Conservation (phyloP, 2,113 vertebrate species). For the Muntiacus muntjak region DNA sequence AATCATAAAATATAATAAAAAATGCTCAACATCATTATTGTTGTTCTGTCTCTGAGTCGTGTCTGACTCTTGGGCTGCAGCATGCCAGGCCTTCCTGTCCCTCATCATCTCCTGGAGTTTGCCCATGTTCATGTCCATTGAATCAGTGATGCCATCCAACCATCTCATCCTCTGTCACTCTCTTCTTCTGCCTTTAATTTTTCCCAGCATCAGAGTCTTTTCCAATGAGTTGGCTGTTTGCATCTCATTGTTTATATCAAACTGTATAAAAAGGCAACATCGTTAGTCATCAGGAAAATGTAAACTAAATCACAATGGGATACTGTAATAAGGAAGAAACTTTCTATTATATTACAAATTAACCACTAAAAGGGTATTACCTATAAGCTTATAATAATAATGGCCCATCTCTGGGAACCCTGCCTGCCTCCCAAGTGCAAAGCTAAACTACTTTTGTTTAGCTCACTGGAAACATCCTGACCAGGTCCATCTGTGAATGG, state of each 20-base stretch:
- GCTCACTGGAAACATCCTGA: not conserved
- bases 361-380: not conserved
- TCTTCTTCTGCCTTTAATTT: not conserved
- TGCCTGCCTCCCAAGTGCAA: not conserved
- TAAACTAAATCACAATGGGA: not conserved
- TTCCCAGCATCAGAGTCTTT: not conserved
- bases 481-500: not conserved
- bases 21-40: not conserved
- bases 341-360: not conserved
- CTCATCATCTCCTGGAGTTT: not conserved
- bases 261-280: not conserved
- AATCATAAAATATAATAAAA: not conserved
- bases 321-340: not conserved
- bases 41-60: not conserved
- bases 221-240: not conserved
- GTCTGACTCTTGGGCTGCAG: not conserved
- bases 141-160: not conserved
- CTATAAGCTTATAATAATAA: not conserved
- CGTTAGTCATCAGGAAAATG: not conserved
- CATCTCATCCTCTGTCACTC: not conserved
- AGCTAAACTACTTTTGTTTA: not conserved
- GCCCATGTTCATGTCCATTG: not conserved
- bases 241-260: not conserved
- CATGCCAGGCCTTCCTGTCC: not conserved
- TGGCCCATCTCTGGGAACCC: not conserved